Base-by-base conservation (phyloP, 37 sponge, comb jelly and placozoan genomes). In the Diacarnus erythraeanus region DNA sequence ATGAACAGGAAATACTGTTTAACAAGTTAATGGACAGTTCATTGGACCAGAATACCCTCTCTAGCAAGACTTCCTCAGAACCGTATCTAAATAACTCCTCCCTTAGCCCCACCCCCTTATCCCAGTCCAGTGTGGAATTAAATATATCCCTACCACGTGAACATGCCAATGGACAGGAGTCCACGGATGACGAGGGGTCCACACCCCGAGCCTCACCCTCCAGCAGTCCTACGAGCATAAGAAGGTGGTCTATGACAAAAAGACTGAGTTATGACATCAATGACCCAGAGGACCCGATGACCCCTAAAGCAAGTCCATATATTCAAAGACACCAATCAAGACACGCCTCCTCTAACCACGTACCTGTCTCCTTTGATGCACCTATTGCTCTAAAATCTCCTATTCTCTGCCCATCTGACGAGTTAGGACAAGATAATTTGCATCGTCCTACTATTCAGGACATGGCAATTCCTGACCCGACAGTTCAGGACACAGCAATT, bases 261-360 rank as follows among this genome's bases (percentile, higher is more conserved):
- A 23, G 37, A 2, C 20, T 6, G 54, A 31, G 27, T 41, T 23
- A 26, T 8, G 38, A 37, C 38, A 26, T 10, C 30, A 57, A 6
- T 25, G 58, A 56, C 33, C 47, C 66, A 12, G 80, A 81, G 59
- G 39, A 36, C 1, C 17, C 3, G 15, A 4, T 23, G 2, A 81
- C 81, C 23, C 81, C 81, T 27, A 81, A 0, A 33, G 58, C 59
- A 2, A 80, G 80, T 69, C 80, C 71, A 6, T 36, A 58, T 33
- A 41, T 70, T 33, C 35, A 31, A 6, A 33, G 35, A 21, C 9
- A 20, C 22, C 9, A 60, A 26, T 20, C 61, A 21, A 17, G n/a
- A 20, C 9, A 3, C 10, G 31, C 5, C 15, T 18, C 3, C 17
- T 31, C 66, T 31, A 35, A 18, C 33, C 66, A 60, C 22, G 61